Evolutionary conservation across 2,888 invertebrate genomes (phyloP).

Genomic region (Glaucopsyche alexis): DNA sequence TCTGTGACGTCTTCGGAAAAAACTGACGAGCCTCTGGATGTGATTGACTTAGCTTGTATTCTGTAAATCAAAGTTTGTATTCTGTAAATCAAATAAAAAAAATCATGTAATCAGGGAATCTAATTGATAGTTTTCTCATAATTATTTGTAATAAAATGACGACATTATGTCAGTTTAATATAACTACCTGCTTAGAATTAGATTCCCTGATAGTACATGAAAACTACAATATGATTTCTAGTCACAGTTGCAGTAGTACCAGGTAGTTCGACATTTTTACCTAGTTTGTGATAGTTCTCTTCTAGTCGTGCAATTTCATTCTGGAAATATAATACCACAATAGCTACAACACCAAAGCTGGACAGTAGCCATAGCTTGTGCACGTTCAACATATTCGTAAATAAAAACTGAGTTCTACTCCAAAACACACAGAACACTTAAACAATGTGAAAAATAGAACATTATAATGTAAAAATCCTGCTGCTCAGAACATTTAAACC

Average conservation of each 20-base stretch:
- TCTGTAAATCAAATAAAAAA: slow-evolving; percentile 53
- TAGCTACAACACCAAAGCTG: slow-evolving; percentile 67
- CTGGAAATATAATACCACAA: slow-evolving; percentile 72
- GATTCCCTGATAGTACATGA: too few species aligned
- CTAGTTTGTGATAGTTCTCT: slow-evolving; percentile 63
- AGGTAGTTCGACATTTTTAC: slow-evolving; percentile 45
- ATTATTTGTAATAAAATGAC: too few species aligned
- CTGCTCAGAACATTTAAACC: slow-evolving; percentile 58
- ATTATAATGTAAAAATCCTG: slow-evolving; percentile 59
- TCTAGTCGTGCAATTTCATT: slow-evolving; percentile 70
- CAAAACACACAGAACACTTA: slow-evolving; percentile 55
- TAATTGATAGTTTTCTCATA: too few species aligned
- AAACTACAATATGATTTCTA: neutral
- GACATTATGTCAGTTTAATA: too few species aligned
- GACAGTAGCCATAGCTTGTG: slow-evolving; percentile 72
- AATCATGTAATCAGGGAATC: neutral
- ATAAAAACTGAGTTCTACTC: slow-evolving; percentile 47
- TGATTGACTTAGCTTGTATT: slow-evolving; percentile 59
- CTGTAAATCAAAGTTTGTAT: slow-evolving; percentile 59
- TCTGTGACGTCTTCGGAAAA: slow-evolving; percentile 55
- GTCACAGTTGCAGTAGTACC: too few species aligned
- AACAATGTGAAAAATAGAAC: slow-evolving; percentile 57
- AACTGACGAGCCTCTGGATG: slow-evolving; percentile 65
- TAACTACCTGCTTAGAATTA: too few species aligned
- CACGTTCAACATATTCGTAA: slow-evolving; percentile 68